These are phyloP conservation scores for Diuraphis noxia DNA, from an alignment of 1,140 invertebrate genomes.

Conservation along the genomic window DNA sequence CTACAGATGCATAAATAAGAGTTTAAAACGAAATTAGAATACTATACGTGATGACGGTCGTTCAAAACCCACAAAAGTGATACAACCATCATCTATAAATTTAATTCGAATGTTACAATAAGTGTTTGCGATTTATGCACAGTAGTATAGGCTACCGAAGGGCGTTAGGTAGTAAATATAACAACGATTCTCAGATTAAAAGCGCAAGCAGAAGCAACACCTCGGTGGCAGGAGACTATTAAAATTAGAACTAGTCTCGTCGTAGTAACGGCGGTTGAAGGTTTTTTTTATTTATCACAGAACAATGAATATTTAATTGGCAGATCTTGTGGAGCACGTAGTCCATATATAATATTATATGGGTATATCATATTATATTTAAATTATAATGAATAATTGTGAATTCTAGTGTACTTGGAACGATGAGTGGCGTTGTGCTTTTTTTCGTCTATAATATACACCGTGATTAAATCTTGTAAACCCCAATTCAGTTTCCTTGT, in stretches of 20 bases:
- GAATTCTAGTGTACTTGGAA: not conserved
- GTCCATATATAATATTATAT: not conserved
- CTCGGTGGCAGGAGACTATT: not conserved
- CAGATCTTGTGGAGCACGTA: not conserved
- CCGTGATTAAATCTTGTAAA: not conserved
- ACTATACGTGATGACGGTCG: too few relatives aligned
- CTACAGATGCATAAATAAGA: too few relatives aligned
- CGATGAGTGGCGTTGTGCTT: not conserved
- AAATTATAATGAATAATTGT: constrained; percentile 13
- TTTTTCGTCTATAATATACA: not conserved
- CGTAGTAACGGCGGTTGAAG: not conserved
- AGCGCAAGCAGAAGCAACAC: not conserved
- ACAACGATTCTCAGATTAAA: not conserved
- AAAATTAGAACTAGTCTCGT: constrained; percentile 1
- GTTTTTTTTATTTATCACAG: constrained; percentile 6
- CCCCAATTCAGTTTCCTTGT: not conserved
- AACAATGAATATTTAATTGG: not conserved
- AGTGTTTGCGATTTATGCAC: not conserved
- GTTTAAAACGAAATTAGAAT: too few relatives aligned
- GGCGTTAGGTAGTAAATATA: not conserved
- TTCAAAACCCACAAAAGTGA: too few relatives aligned
- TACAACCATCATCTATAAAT: not conserved
- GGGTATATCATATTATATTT: not conserved
- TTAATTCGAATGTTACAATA: not conserved
- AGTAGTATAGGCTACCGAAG: not conserved